Base-by-base conservation (phyloP, 2,888 invertebrate species). In the Chrysina gloriosa region DNA sequence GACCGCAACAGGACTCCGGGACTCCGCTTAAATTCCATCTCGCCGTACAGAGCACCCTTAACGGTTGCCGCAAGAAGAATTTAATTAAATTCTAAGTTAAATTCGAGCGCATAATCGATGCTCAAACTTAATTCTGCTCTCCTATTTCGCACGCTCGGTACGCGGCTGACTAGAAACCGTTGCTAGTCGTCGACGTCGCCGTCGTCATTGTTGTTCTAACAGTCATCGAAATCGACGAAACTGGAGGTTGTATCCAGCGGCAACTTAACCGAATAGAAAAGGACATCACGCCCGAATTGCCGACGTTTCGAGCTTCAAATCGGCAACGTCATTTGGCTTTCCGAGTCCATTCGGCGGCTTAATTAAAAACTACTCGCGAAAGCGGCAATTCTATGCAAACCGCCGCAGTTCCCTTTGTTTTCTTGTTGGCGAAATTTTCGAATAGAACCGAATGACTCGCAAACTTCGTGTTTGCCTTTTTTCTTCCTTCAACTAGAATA, bases 11-110 rank as follows among this genome's bases (percentile, higher is more conserved):
- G 16, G 11, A 42, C n/a, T n/a, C 4, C 2, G 14, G 9, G 1
- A 36, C 36, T n/a, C n/a, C n/a, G n/a, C n/a, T n/a, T 34, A 7
- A n/a, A 14, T 2, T 4, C 11, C 36, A 36, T 36, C 36, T 36
- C n/a, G n/a, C 36, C 36, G 36, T 36, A 36, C 4, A 36, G 36
- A 14, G 11, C 9, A 14, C 36, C 11, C 14, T 36, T 42, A 42
- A 16, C 42, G 42, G 52, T 14, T 1, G 52, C 16, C 2, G 29
- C 2, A 23, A 25, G 31, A 58, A 58, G 56, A 42, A 25, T 58
- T 58, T 58, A 58, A 58, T 58, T 58, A 58, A 58, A 58, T 58
- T 34, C 42, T 58, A 42, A 58, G 42, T 58, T 58, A 58, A 58
- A 58, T 58, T 34, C 42, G 25, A 23, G 39, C 25, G 14, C 25